Evolutionary conservation across 2,797 vertebrate genomes (phyloP).

Genomic region (Kryptopterus vitreolus): DNA sequence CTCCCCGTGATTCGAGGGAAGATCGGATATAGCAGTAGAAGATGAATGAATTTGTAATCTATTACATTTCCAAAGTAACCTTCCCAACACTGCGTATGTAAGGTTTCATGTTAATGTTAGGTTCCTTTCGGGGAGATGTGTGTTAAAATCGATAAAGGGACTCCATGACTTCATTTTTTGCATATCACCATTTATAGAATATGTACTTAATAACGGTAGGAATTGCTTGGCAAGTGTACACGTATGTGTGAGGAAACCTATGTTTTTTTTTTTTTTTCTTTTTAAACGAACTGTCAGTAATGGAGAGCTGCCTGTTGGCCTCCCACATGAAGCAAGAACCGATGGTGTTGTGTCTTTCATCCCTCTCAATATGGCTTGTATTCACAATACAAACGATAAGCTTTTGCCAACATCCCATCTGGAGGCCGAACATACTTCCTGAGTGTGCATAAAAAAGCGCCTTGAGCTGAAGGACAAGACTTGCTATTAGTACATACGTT

Average conservation of each 20-base stretch:
- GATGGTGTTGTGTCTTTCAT: slow-evolving; percentile 48
- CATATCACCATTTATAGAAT: background rate
- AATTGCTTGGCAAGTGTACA: slow-evolving; percentile 1
- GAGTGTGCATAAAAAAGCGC: slow-evolving; percentile 23
- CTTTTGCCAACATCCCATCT: slow-evolving; percentile 44
- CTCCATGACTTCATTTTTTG: background rate
- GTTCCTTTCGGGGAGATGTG: background rate
- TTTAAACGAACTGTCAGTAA: slow-evolving; percentile 29
- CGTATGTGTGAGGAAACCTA: slow-evolving; percentile 26
- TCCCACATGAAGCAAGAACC: slow-evolving; percentile 41
- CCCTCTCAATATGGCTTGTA: slow-evolving; percentile 52
- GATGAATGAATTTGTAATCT: too few relatives aligned
- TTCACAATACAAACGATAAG: slow-evolving; percentile 48
- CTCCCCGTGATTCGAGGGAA: too few relatives aligned
- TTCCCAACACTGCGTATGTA: too few relatives aligned
- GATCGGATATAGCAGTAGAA: too few relatives aligned
- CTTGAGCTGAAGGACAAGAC: slow-evolving; percentile 35
- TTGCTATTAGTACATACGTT: slow-evolving; percentile 32
- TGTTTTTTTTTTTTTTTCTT: slow-evolving; percentile 15
- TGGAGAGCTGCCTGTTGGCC: slow-evolving; percentile 47
- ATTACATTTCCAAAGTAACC: too few relatives aligned
- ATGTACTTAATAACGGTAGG: background rate
- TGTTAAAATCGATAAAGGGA: background rate
- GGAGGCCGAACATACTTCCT: slow-evolving; percentile 34
- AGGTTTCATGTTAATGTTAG: background rate